phyloP scores from a whole-genome alignment of 1,140 invertebrate species.

The Penaeus japonicus region DNA sequence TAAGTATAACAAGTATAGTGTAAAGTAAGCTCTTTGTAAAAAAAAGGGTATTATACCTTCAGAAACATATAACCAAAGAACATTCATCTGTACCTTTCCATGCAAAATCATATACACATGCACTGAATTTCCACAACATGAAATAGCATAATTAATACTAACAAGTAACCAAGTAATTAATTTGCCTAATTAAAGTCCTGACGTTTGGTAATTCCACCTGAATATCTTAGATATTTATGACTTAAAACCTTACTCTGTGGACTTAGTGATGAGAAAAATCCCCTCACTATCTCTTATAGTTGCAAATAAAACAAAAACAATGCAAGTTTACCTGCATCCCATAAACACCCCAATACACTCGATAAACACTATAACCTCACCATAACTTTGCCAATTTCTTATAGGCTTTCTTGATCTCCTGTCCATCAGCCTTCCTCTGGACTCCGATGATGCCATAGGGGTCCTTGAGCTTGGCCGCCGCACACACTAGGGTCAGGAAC shows the following conservation, averaged over 20 bases:
- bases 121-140: too few species aligned
- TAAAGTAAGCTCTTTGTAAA: too few species aligned
- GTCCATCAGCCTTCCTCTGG: slow-evolving; percentile 34
- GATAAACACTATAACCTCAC: too few species aligned
- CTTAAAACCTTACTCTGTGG: background rate
- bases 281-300: background rate
- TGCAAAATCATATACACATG: too few species aligned
- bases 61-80: background rate
- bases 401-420: slow-evolving; percentile 58
- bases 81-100: background rate
- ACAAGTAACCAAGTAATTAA: too few species aligned
- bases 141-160: too few species aligned
- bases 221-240: background rate
- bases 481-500: background rate
- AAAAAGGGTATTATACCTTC: too few species aligned
- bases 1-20: too few species aligned
- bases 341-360: background rate
- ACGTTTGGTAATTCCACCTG: too few species aligned
- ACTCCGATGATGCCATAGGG: slow-evolving; percentile 54
- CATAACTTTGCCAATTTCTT: slow-evolving; percentile 57
- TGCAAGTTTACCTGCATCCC: background rate
- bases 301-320: background rate
- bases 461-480: slow-evolving; percentile 53
- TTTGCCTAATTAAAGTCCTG: too few species aligned
- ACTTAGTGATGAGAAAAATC: background rate